Percentiles rank a stretch among this genome's conserved stretches.
Conservation (phyloP, 2,888 invertebrate species). For the Epinotia ramella region DNA sequence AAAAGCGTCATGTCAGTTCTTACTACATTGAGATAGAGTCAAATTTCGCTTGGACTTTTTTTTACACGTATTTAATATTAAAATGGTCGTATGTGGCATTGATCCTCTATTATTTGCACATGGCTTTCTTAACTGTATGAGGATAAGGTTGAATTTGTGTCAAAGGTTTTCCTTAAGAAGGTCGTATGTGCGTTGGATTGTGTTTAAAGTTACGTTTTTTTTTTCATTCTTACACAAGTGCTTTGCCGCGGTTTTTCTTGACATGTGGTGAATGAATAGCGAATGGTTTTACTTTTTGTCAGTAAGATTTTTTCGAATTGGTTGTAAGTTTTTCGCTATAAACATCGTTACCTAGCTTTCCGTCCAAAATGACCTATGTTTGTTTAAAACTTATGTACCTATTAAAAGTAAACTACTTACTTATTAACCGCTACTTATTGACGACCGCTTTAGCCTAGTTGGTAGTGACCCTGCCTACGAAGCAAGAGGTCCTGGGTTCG, state of each 20-base stretch:
- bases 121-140: neutral
- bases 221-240: neutral
- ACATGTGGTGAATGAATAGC: constrained; percentile 8
- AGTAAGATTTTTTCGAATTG: no score
- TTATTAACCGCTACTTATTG: no score
- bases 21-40: neutral
- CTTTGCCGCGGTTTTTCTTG: neutral
- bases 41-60: neutral
- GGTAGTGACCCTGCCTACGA: no score
- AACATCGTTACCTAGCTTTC: no score
- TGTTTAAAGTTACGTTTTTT: neutral
- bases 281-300: neutral
- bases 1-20: neutral
- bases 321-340: no score
- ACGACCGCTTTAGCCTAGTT: no score
- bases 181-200: neutral
- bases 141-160: neutral
- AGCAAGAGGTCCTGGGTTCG: no score
- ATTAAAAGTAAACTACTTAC: no score
- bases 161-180: neutral
- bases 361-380: no score
- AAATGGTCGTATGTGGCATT: neutral
- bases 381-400: no score
- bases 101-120: neutral
- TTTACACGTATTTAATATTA: neutral